Evolutionary conservation across 2,888 invertebrate genomes (phyloP).

Genomic region (Caenorhabditis sinica): DNA sequence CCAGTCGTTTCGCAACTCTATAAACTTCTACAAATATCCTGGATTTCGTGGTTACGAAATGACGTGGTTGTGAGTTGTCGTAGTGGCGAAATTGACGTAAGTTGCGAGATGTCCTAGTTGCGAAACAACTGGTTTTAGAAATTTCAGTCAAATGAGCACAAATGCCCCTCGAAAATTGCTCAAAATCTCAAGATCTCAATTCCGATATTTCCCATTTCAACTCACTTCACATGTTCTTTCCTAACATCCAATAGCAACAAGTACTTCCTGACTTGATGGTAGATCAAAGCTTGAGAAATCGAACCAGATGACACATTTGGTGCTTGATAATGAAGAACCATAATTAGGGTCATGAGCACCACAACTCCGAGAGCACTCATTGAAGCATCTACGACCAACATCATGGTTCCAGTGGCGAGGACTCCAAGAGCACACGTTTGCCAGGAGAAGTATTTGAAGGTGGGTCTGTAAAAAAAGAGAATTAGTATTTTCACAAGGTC

Average conservation of each 20-base stretch:
- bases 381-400: slow-evolving; percentile 95
- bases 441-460: slow-evolving; percentile 97
- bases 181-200: no score
- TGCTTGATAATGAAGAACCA: slow-evolving; percentile 89
- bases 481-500: no score
- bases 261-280: slow-evolving; percentile 96
- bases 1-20: no score
- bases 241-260: slow-evolving; percentile 94
- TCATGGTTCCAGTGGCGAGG: slow-evolving; percentile 86
- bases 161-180: no score
- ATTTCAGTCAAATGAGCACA: no score
- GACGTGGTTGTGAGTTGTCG: no score
- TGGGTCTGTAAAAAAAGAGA: slow-evolving; percentile 86
- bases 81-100: no score
- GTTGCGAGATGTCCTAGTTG: no score
- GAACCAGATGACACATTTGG: slow-evolving; percentile 92
- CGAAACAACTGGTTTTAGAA: no score
- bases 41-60: no score
- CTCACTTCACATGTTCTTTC: slow-evolving; percentile 93
- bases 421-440: slow-evolving; percentile 91
- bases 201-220: no score
- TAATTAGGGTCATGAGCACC: slow-evolving; percentile 91
- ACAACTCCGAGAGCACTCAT: slow-evolving; percentile 93
- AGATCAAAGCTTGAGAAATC: slow-evolving; percentile 97
- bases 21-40: no score